Base-by-base conservation (phyloP, 2,888 invertebrate genomes). In the Drosophila diplacantha region DNA sequence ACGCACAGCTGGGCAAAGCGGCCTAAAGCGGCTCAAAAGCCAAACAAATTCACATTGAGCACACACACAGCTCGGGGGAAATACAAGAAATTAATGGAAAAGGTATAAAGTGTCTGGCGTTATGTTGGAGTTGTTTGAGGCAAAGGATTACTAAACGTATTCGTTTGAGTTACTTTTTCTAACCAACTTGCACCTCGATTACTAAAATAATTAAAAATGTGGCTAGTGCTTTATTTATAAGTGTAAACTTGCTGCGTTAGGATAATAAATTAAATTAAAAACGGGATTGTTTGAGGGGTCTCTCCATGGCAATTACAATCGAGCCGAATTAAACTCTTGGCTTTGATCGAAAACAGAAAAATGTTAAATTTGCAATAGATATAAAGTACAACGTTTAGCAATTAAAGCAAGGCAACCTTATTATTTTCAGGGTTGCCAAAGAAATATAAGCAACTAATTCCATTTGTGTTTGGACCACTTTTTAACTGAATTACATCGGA, bases 21-120 rank as follows among this genome's bases (percentile, higher is more conserved):
- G 46, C 41, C 41, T 16, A 52, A 52, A 47, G 41, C 53, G 49
- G 41, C 31, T 29, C 31, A 32, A 59, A 61, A 65, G 55, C 60
- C 60, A 58, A 73, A 69, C 47, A 57, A 76, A 69, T 82, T 66
- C 70, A 47, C 67, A 74, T 63, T 52, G 26, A 26, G 50, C 34
- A 60, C 47, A 59, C 38, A 22, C 32, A 6, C 24, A n/a, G 2
- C 31, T 18, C 32, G 16, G 7, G 37, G 32, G n/a, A 7, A 49
- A 47, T 16, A 29, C 20, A 29, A 22, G 41, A 24, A 9, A 14
- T 29, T 18, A 35, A 35, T 24, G 22, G 7, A 35, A 29, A 20
- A 29, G n/a, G 18, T 20, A 26, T 5, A 32, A 35, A 11, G 31
- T 9, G 29, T 7, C 43, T 6, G 26, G 49, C 22, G 34, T 50